Conservation (phyloP, 2,797 vertebrate species). For the Loris lydekkerianus region DNA sequence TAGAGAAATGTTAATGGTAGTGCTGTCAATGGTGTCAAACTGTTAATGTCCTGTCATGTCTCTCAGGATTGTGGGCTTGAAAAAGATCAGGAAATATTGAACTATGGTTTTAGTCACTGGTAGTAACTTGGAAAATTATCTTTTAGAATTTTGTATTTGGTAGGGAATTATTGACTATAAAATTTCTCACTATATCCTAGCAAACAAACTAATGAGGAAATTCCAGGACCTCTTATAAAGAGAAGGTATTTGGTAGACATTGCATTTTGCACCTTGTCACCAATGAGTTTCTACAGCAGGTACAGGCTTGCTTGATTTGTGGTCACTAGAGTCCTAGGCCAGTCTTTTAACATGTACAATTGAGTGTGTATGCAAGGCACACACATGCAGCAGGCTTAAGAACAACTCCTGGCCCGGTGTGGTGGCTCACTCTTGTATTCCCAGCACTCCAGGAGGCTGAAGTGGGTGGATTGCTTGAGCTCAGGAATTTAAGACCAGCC, state of each 20-base stretch:
- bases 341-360: background rate
- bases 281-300: background rate
- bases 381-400: background rate
- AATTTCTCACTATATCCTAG: background rate
- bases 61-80: background rate
- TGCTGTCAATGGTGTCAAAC: background rate
- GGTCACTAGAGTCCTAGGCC: background rate
- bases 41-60: background rate
- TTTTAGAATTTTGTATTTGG: slow-evolving; percentile 7
- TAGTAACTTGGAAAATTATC: background rate
- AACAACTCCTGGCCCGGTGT: too few species aligned
- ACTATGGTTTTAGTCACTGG: background rate
- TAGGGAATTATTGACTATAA: background rate
- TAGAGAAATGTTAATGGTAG: background rate
- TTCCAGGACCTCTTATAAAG: background rate
- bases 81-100: background rate
- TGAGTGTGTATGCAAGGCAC: background rate
- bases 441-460: too few species aligned
- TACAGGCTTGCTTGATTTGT: background rate
- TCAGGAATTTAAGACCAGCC: too few species aligned
- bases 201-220: background rate
- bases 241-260: background rate
- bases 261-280: background rate
- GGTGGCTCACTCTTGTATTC: too few species aligned
- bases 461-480: too few species aligned